phyloP scores from a whole-genome alignment of 2,888 invertebrate genomes.

The Hyles lineata region DNA sequence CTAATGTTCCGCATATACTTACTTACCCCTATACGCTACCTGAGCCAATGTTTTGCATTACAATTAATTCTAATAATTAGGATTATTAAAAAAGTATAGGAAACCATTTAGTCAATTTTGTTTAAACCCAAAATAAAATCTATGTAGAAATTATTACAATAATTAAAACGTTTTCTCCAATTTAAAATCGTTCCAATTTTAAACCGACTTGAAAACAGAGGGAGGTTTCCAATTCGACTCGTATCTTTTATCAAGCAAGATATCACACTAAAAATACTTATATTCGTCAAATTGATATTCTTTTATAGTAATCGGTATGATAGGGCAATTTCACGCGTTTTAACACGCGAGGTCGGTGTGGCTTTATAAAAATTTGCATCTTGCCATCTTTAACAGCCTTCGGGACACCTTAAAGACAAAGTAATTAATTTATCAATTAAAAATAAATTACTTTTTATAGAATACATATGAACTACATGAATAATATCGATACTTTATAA shows the following conservation, averaged over 20 bases:
- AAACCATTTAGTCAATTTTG: too few species aligned
- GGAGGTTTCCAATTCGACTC: too few species aligned
- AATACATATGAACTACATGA: too few species aligned
- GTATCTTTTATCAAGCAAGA: neutral
- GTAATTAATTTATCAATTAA: neutral
- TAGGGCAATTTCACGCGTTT: conserved; percentile 24
- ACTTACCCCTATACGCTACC: neutral
- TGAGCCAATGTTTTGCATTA: neutral
- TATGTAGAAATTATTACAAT: too few species aligned
- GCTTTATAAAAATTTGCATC: conserved; percentile 1
- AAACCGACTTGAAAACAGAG: too few species aligned
- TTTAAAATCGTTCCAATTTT: too few species aligned
- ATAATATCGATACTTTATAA: too few species aligned
- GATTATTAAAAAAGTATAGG: too few species aligned
- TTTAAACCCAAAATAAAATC: too few species aligned
- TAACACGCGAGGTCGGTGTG: conserved; percentile 9
- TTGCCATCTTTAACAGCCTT: conserved; percentile 4
- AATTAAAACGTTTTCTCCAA: too few species aligned
- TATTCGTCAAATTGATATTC: neutral
- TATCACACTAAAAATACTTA: neutral
- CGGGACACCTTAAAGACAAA: neutral
- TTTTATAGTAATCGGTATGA: neutral
- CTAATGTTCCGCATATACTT: neutral
- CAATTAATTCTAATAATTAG: too few species aligned
- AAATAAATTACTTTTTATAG: neutral